Conservation (phyloP, 1,140 invertebrate genomes). For the Drosophila bifasciata region DNA sequence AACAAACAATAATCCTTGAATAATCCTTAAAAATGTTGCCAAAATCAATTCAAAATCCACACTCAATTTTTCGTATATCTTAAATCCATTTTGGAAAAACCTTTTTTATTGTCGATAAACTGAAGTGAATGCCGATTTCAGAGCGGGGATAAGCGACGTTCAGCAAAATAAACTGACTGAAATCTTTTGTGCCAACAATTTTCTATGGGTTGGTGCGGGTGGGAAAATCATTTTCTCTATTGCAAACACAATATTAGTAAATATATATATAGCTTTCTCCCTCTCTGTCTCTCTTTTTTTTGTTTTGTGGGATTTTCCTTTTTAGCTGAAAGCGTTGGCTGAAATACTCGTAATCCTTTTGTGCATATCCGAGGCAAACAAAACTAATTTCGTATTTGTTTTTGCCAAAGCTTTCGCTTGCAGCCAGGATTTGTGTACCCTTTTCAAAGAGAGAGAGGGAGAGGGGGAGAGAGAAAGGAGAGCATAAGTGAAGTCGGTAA, state of each 20-base stretch:
- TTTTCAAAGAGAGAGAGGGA: not conserved
- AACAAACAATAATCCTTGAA: not conserved
- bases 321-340: not conserved
- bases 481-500: constrained; percentile 35
- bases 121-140: not conserved
- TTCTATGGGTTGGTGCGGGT: no score
- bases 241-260: not conserved
- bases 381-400: constrained; percentile 30
- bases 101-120: not conserved
- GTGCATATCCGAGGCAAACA: constrained; percentile 22
- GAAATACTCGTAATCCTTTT: constrained; percentile 39
- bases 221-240: not conserved
- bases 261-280: no score
- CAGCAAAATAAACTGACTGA: not conserved
- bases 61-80: not conserved
- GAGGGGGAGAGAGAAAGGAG: not conserved
- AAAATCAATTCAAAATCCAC: no score
- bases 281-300: not conserved
- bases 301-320: constrained; percentile 1
- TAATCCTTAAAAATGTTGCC: not conserved
- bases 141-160: no score
- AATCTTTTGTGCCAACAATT: not conserved
- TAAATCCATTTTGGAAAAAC: not conserved
- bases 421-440: constrained; percentile 1
- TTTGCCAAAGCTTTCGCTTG: constrained; percentile 23